Conservation (phyloP, 2,113 vertebrate genomes). For the Sorex araneus region DNA sequence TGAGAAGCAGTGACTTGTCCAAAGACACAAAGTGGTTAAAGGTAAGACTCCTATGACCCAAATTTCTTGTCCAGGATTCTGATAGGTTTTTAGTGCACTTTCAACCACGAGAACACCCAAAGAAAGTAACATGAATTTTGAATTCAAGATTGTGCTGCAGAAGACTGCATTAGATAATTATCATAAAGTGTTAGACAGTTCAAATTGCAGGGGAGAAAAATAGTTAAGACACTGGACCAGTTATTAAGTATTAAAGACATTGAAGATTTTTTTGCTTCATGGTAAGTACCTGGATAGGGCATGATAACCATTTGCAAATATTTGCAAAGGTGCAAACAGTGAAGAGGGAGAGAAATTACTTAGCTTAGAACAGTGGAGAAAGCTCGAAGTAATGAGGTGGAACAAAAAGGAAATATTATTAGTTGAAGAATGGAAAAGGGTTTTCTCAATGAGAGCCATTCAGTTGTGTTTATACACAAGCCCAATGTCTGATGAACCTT, state of each 20-base stretch:
- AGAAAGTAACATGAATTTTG: constrained; percentile 53
- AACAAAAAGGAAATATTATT: constrained; percentile 76
- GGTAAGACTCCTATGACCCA: not conserved
- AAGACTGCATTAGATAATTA: constrained; percentile 68
- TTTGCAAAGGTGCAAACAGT: constrained; percentile 76
- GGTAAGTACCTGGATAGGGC: constrained; percentile 65
- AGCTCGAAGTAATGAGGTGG: constrained; percentile 78
- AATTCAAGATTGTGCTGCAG: constrained; percentile 4
- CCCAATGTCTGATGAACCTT: constrained; percentile 43
- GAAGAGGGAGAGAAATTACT: constrained; percentile 74
- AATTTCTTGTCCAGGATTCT: not conserved
- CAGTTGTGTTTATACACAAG: constrained; percentile 72
- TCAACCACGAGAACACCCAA: not conserved
- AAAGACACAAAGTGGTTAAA: not conserved
- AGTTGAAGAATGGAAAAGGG: constrained; percentile 53
- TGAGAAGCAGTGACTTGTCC: constrained; percentile 22
- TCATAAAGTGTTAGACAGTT: constrained; percentile 47
- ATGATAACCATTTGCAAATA: constrained; percentile 78
- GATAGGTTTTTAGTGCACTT: not conserved
- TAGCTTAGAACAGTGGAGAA: constrained; percentile 57
- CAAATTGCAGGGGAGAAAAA: constrained; percentile 75
- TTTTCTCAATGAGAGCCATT: constrained; percentile 42
- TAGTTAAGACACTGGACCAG: constrained; percentile 55
- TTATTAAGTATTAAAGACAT: constrained; percentile 78
- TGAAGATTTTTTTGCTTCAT: constrained; percentile 53